These are phyloP conservation scores for Neostethus bicornis DNA, from an alignment of 2,797 vertebrate species.

Conservation along the genomic window DNA sequence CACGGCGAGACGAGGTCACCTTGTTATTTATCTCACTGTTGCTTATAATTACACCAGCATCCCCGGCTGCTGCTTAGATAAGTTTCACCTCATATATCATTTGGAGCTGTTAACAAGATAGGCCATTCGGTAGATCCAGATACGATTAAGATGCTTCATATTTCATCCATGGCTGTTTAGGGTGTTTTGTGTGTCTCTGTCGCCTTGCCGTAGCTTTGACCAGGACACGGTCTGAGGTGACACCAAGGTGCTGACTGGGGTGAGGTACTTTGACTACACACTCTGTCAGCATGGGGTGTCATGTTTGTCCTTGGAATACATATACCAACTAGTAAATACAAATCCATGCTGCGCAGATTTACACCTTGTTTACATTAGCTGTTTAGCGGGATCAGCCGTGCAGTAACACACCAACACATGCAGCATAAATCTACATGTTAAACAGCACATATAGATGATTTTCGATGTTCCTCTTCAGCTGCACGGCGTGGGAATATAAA, in stretches of 20 bases:
- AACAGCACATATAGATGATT: neutral
- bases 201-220: slow-evolving; percentile 17
- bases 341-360: slow-evolving; percentile 3
- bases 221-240: slow-evolving; percentile 8
- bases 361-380: slow-evolving; percentile 10
- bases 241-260: slow-evolving; percentile 32
- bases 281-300: neutral
- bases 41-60: slow-evolving; percentile 39
- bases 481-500: neutral
- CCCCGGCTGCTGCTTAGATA: slow-evolving; percentile 21
- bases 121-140: slow-evolving; percentile 45
- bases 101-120: slow-evolving; percentile 44
- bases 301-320: slow-evolving; percentile 21
- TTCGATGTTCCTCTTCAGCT: too few species aligned
- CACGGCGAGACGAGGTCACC: slow-evolving; percentile 43
- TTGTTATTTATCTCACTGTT: slow-evolving; percentile 42
- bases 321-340: slow-evolving; percentile 17
- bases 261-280: neutral
- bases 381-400: neutral
- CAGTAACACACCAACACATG: neutral
- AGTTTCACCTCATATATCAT: slow-evolving; percentile 53
- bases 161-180: slow-evolving; percentile 42
- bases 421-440: neutral
- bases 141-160: slow-evolving; percentile 42
- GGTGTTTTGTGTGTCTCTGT: slow-evolving; percentile 19